A percentile compares a stretch with the other conserved stretches of the same genome.
Evolutionary conservation across 2,113 vertebrate genomes (phyloP).

Genomic region (Leptobrachium leishanense): DNA sequence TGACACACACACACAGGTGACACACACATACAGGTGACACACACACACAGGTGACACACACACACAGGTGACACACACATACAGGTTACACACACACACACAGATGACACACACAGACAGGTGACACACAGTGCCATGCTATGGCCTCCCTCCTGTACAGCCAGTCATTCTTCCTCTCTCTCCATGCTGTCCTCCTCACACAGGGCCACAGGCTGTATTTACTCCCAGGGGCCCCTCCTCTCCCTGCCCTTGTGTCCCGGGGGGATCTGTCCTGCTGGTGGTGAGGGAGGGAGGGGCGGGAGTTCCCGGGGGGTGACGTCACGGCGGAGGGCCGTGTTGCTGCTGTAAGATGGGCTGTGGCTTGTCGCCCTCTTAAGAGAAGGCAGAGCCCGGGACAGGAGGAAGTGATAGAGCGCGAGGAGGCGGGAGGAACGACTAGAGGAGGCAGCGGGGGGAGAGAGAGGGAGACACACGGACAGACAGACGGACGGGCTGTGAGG

Average conservation of each 20-base stretch:
- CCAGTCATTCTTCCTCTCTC: too few species aligned
- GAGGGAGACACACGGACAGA: neutral
- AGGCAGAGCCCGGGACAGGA: slow-evolving; percentile 31
- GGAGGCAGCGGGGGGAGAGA: neutral
- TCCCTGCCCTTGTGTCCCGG: neutral
- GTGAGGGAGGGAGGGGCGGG: slow-evolving; percentile 23
- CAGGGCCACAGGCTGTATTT: too few species aligned
- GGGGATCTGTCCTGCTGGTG: neutral
- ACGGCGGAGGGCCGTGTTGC: slow-evolving; percentile 10
- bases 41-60: too few species aligned
- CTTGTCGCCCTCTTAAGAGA: slow-evolving; percentile 39
- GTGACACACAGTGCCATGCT: too few species aligned
- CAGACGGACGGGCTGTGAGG: neutral
- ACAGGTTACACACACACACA: too few species aligned
- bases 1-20: too few species aligned
- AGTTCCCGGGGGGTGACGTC: slow-evolving; percentile 1
- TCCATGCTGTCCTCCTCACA: too few species aligned
- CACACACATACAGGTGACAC: too few species aligned
- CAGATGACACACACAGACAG: too few species aligned
- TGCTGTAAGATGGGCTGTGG: slow-evolving; percentile 37
- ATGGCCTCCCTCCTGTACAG: too few species aligned
- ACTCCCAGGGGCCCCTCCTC: too few species aligned
- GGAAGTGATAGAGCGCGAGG: slow-evolving; percentile 33
- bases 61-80: too few species aligned
- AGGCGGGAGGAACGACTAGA: slow-evolving; percentile 22